Conservation (phyloP, 2,888 invertebrate genomes). For the Junonia oenone region DNA sequence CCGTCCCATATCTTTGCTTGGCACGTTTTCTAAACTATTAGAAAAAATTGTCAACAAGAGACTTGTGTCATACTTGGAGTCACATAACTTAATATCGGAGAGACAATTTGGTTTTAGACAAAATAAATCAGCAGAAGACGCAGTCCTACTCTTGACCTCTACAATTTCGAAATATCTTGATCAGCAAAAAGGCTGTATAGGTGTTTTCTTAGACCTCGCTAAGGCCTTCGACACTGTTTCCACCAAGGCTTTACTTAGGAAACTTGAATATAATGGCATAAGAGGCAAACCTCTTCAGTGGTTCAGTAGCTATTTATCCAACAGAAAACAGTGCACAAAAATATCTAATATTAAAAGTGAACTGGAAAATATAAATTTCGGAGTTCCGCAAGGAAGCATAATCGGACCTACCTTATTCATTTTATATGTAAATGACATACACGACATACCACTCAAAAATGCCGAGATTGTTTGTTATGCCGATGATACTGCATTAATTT, state of each 20-base stretch:
- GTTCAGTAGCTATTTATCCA: slow-evolving; percentile 15
- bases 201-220: slow-evolving; percentile 19
- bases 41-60: slow-evolving; percentile 5
- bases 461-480: slow-evolving; percentile 22
- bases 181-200: slow-evolving; percentile 2
- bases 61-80: slow-evolving; percentile 14
- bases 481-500: slow-evolving; percentile 20
- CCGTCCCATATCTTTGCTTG: slow-evolving; percentile 5
- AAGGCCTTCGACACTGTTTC: slow-evolving; percentile 22
- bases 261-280: slow-evolving; percentile 10
- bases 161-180: slow-evolving; percentile 9
- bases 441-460: not conserved
- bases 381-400: slow-evolving; percentile 16
- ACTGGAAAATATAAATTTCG: not conserved
- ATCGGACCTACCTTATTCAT: slow-evolving; percentile 22
- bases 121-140: slow-evolving; percentile 21
- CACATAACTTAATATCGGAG: slow-evolving; percentile 11
- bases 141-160: slow-evolving; percentile 5
- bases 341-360: slow-evolving; percentile 5
- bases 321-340: slow-evolving; percentile 11
- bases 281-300: slow-evolving; percentile 14
- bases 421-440: slow-evolving; percentile 3
- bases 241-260: slow-evolving; percentile 2
- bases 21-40: not conserved
- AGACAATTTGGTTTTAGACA: slow-evolving; percentile 22